phyloP scores from a whole-genome alignment of 1,140 invertebrate genomes.

The Pseudomyrmex pallidus region DNA sequence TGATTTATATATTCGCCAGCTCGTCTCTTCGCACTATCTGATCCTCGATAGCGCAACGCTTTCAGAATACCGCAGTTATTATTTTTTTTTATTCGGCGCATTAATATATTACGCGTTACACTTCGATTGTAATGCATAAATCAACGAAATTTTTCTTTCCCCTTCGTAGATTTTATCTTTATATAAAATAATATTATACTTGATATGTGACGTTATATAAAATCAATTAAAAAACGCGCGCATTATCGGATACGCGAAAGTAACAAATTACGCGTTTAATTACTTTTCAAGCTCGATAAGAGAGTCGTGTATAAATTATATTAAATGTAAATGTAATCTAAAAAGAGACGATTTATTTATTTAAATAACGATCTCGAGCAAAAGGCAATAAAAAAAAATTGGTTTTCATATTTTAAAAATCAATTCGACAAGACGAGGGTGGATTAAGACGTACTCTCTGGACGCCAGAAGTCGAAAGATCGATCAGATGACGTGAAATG shows the following conservation, averaged over 20 bases:
- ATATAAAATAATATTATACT: not conserved
- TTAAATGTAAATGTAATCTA: conserved; percentile 19
- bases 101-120: not conserved
- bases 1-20: conserved; percentile 38
- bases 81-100: not conserved
- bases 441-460: conserved; percentile 38
- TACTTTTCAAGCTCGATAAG: not conserved
- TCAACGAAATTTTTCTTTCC: not conserved
- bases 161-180: not conserved
- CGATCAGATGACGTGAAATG: conserved; percentile 41
- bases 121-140: not conserved
- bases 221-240: not conserved
- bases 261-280: not conserved
- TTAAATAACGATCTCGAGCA: conserved; percentile 5
- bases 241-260: not conserved
- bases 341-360: conserved; percentile 33
- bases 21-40: conserved; percentile 8
- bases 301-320: not conserved
- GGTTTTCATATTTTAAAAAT: conserved; percentile 50
- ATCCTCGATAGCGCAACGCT: not conserved
- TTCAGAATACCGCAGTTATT: not conserved
- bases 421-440: conserved; percentile 33
- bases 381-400: conserved; percentile 34
- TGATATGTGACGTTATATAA: not conserved
- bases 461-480: conserved; percentile 44